These are phyloP conservation scores for Apomyelois bistriatella DNA, from an alignment of 2,888 invertebrate genomes.

Conservation along the genomic window DNA sequence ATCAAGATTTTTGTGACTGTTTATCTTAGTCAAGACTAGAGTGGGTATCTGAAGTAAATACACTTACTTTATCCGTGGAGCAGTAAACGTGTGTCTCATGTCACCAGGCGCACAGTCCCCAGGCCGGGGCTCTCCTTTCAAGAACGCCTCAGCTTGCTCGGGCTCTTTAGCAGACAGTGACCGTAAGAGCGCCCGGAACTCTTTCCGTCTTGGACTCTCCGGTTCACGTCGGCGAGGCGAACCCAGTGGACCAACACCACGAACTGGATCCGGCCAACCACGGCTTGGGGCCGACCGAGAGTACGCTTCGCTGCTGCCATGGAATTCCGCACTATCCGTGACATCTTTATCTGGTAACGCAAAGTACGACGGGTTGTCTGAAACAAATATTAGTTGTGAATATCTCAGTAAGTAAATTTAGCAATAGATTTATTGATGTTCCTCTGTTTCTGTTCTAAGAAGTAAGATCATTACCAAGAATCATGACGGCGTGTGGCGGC, in stretches of 20 bases:
- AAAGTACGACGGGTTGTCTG: conserved; percentile 91
- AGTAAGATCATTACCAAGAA: conserved; percentile 37
- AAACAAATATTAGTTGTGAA: conserved; percentile 41
- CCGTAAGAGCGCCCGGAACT: conserved; percentile 80
- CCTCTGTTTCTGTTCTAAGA: not conserved
- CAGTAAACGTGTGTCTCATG: conserved; percentile 69
- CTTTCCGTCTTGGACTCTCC: conserved; percentile 70
- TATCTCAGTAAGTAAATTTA: not conserved
- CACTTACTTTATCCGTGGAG: conserved; percentile 68
- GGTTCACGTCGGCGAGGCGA: conserved; percentile 62
- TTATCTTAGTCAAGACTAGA: not conserved
- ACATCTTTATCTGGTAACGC: conserved; percentile 80
- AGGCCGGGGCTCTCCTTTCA: conserved; percentile 84
- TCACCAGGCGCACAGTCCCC: conserved; percentile 83
- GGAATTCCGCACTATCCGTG: conserved; percentile 47
- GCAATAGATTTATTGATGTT: not conserved
- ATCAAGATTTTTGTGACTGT: not conserved
- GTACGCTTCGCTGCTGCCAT: conserved; percentile 75
- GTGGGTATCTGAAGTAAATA: not conserved
- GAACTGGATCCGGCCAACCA: conserved; percentile 68
- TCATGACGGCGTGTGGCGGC: conserved; percentile 32
- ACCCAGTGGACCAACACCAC: conserved; percentile 40
- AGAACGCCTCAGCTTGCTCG: conserved; percentile 83
- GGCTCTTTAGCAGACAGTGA: conserved; percentile 83
- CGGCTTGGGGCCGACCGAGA: conserved; percentile 85